Percentiles rank a stretch among this genome's conserved stretches.
Evolutionary conservation across 2,888 invertebrate genomes (phyloP).

Genomic region (Hipparchia sbordonii): DNA sequence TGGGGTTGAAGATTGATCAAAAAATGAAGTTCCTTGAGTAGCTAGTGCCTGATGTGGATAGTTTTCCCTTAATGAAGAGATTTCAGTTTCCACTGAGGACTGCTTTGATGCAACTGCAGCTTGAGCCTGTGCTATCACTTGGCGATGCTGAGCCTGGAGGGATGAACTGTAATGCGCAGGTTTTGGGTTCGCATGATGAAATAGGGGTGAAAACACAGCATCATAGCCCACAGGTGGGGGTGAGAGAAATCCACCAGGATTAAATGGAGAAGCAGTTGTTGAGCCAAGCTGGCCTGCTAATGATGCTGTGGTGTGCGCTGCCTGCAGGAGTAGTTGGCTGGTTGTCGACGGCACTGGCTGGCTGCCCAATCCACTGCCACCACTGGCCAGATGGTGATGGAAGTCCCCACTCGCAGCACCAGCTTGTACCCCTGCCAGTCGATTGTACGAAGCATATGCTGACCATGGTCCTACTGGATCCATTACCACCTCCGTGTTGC

Average conservation of each 20-base stretch:
- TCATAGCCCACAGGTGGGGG: slow-evolving; percentile 91
- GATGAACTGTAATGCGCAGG: slow-evolving; percentile 88
- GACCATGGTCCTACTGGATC: slow-evolving; percentile 96
- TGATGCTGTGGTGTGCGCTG: slow-evolving; percentile 83
- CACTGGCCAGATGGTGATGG: slow-evolving; percentile 86
- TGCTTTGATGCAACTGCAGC: slow-evolving; percentile 82
- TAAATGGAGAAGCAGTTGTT: slow-evolving; percentile 85
- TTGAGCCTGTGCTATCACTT: slow-evolving; percentile 84
- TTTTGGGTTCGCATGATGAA: slow-evolving; percentile 90
- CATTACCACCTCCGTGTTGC: slow-evolving; percentile 86
- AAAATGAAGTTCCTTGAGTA: slow-evolving; percentile 85
- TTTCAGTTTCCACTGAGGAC: slow-evolving; percentile 82
- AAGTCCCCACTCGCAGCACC: slow-evolving; percentile 86
- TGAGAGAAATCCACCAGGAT: slow-evolving; percentile 88
- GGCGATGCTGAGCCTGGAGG: slow-evolving; percentile 86
- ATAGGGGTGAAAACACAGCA: slow-evolving; percentile 91
- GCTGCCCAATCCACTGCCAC: slow-evolving; percentile 77
- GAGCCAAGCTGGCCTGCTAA: slow-evolving; percentile 85
- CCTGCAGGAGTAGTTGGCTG: slow-evolving; percentile 86
- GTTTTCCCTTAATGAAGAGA: slow-evolving; percentile 82
- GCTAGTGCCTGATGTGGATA: slow-evolving; percentile 83
- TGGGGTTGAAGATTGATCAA: slow-evolving; percentile 85
- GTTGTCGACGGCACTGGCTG: slow-evolving; percentile 85
- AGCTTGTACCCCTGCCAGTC: slow-evolving; percentile 88
- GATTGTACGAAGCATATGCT: slow-evolving; percentile 92